Evolutionary conservation across 2,888 invertebrate genomes (phyloP).

Genomic region (Gymnosoma rotundatum): DNA sequence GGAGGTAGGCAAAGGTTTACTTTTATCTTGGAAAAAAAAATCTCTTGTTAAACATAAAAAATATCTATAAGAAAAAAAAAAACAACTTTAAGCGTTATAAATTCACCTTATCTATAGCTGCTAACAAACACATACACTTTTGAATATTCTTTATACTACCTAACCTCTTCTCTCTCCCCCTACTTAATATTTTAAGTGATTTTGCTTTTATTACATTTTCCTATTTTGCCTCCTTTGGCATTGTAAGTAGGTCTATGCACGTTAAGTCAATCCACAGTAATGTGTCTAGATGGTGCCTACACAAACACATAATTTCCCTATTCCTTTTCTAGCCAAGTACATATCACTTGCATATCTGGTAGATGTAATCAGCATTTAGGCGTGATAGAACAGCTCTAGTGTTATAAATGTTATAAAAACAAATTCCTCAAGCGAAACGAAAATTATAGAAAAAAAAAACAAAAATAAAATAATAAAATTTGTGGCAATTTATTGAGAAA

Average conservation of each 20-base stretch:
- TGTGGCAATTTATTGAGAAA: conserved; percentile 46
- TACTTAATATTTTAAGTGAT: not conserved
- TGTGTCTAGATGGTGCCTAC: conserved; percentile 30
- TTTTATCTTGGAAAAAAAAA: conserved; percentile 61
- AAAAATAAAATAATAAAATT: conserved; percentile 12
- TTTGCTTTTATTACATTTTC: conserved; percentile 15
- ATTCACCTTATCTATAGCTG: conserved; percentile 46
- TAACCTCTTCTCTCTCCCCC: not conserved
- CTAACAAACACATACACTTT: conserved; percentile 10
- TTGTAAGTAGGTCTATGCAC: conserved; percentile 27
- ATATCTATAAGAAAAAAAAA: conserved; percentile 10
- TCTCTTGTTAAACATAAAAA: conserved; percentile 36
- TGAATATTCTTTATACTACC: not conserved
- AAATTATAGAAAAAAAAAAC: conserved; percentile 2
- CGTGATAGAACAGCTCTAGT: conserved; percentile 70
- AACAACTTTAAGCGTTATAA: conserved; percentile 54
- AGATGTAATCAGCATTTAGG: conserved; percentile 71
- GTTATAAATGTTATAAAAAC: conserved; percentile 60
- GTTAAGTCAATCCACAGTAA: conserved; percentile 55
- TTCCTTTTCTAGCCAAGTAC: conserved; percentile 52
- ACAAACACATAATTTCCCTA: conserved; percentile 22
- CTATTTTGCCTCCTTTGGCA: conserved; percentile 12
- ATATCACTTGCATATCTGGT: conserved; percentile 69
- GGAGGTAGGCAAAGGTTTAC: conserved; percentile 60
- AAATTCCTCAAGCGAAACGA: not conserved